A percentile compares a stretch with the other conserved stretches of the same genome.
Evolutionary conservation across 2,797 vertebrate species (phyloP).

Genomic region (Hoplostethus mediterraneus): DNA sequence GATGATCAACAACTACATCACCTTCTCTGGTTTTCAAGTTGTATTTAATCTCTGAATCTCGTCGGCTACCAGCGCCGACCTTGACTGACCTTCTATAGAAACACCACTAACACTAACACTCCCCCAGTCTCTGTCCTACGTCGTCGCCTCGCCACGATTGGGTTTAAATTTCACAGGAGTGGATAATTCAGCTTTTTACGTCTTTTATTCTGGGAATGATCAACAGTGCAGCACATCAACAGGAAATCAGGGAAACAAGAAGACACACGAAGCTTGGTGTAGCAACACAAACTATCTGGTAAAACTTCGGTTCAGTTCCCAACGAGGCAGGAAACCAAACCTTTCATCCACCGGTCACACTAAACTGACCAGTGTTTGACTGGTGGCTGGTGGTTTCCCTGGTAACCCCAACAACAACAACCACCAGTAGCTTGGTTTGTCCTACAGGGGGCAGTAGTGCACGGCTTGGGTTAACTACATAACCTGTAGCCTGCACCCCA

Average conservation of each 20-base stretch:
- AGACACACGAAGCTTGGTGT: background rate
- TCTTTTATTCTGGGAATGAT: constrained; percentile 1
- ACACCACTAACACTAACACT: background rate
- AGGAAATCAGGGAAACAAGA: background rate
- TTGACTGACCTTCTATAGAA: background rate
- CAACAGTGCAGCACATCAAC: background rate
- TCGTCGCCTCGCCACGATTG: background rate
- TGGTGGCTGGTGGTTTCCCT: too few species aligned
- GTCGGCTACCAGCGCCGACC: constrained; percentile 39
- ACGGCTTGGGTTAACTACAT: too few species aligned
- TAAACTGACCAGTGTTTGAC: too few species aligned
- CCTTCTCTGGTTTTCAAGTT: too few species aligned
- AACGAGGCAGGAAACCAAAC: background rate
- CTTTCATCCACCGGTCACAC: background rate
- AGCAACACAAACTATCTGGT: background rate
- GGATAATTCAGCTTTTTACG: background rate
- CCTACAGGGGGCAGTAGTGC: too few species aligned
- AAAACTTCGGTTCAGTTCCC: background rate
- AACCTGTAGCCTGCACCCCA: too few species aligned
- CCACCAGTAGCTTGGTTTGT: too few species aligned
- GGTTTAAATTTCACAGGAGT: background rate
- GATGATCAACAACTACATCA: background rate
- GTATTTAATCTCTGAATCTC: background rate
- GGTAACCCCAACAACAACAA: too few species aligned
- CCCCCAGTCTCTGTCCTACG: background rate